Evolutionary conservation across 1,140 invertebrate genomes (phyloP).

Genomic region (Aphelenchoides besseyi): DNA sequence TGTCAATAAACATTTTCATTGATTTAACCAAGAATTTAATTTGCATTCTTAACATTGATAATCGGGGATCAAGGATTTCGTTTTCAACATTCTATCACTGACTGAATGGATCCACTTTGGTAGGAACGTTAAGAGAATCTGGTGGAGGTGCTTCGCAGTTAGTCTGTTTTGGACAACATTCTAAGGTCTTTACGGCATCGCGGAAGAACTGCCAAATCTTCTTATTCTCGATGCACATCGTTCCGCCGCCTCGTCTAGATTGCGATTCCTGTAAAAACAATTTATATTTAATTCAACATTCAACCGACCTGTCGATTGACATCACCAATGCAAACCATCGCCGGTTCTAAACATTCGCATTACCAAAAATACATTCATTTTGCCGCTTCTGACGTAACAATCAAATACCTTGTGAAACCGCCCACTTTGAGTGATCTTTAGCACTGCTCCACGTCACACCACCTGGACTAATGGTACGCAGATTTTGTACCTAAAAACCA

Average conservation of each 20-base stretch:
- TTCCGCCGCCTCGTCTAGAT: constrained; percentile 76
- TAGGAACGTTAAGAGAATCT: neutral
- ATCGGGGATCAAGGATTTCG: too few species aligned
- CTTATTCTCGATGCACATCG: constrained; percentile 71
- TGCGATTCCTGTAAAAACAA: constrained; percentile 67
- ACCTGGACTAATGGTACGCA: constrained; percentile 23
- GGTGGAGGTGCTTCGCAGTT: constrained; percentile 3
- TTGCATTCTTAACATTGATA: too few species aligned
- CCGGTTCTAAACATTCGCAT: too few species aligned
- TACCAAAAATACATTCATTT: too few species aligned
- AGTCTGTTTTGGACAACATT: constrained; percentile 37
- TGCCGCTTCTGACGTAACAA: too few species aligned
- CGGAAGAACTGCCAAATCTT: constrained; percentile 67
- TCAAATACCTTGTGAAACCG: constrained; percentile 69
- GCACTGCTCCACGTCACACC: constrained; percentile 69
- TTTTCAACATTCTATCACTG: too few species aligned
- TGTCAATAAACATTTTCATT: neutral
- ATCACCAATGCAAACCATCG: constrained; percentile 83
- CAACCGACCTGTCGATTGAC: constrained; percentile 81
- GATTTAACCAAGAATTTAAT: too few species aligned
- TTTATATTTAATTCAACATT: neutral
- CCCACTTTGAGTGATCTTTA: constrained; percentile 87
- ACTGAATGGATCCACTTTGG: neutral
- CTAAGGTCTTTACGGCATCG: constrained; percentile 50
- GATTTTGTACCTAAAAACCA: constrained; percentile 55